Evolutionary conservation across 1,140 invertebrate genomes (phyloP), one percentile per base, ranked within the genome.

Genomic region (Yoshiicerus persimilis): DNA sequence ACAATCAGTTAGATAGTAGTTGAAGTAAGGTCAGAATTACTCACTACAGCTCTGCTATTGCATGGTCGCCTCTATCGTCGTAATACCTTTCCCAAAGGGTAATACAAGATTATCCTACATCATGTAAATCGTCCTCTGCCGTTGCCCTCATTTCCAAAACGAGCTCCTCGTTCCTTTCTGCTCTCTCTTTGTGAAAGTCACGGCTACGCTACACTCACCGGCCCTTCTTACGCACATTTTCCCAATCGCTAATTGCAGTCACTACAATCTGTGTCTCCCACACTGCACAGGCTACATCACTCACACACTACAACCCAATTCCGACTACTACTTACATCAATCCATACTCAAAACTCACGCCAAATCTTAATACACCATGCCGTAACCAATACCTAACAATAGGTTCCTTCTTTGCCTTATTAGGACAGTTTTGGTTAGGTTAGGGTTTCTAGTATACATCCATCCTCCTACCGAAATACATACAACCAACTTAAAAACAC

Each of bases 111-210:
- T 77, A 87, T 87, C 47, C 41, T 70, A 39, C 64, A 70, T 70
- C 64, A 70, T 84, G 62, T 84, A 84, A 62, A 70, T 88, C 87
- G 30, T 83, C 80, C 20, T 85, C 84, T 88, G 80, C 83, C 32
- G 84, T 85, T 88, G 87, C 83, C 87, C 87, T 88, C 87, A 85
- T 84, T 88, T 85, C 62, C 56, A 41, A 88, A 87, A 87, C 56
- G 75, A 83, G 80, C 86, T 86, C 56, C 23, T 86, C 56, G 23
- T 86, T 39, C 23, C 77, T 88, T 39, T 41, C 77, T 88, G 87
- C 87, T 88, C 87, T 88, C 87, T 88, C 87, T 88, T 88, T 88
- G 87, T 88, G 87, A 88, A 88, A 88, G 87, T 88, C 87, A 88
- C 80, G 83, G 87, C 87, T 88, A 47, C 56, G 75, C 32, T 66